Evolutionary conservation across 2,797 vertebrate species (phyloP).

Genomic region (Calcarius lapponicus): DNA sequence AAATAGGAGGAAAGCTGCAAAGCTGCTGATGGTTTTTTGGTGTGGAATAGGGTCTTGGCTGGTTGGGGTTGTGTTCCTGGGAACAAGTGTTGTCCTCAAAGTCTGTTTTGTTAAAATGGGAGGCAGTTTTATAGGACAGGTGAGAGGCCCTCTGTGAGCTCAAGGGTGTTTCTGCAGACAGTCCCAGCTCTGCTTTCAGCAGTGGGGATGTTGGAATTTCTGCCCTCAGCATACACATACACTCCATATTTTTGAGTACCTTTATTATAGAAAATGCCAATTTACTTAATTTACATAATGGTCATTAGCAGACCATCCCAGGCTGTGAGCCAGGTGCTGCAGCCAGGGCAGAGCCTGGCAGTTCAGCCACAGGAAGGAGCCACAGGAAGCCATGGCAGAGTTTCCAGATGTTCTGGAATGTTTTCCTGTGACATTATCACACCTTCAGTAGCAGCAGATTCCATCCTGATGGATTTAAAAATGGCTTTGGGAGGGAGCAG

Average conservation of each 20-base stretch:
- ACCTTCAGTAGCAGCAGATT: background rate
- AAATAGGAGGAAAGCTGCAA: background rate
- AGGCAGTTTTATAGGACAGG: background rate
- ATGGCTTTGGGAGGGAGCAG: background rate
- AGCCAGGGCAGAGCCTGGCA: background rate
- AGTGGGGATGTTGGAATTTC: background rate
- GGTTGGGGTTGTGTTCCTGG: background rate
- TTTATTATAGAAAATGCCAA: background rate
- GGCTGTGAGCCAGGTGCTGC: background rate
- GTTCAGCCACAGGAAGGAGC: background rate
- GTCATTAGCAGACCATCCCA: background rate
- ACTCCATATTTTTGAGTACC: background rate
- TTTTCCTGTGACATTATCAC: fast-evolving
- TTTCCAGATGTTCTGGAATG: background rate
- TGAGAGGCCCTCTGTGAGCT: background rate
- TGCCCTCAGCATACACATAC: background rate
- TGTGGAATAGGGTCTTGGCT: background rate
- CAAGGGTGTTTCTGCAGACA: background rate
- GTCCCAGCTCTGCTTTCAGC: background rate
- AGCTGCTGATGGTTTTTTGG: background rate
- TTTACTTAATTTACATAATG: background rate
- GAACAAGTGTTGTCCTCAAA: background rate
- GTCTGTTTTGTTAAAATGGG: background rate
- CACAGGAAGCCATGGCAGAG: background rate
- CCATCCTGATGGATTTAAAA: background rate